phyloP scores from a whole-genome alignment of 2,888 invertebrate genomes.

The Idaea aversata region DNA sequence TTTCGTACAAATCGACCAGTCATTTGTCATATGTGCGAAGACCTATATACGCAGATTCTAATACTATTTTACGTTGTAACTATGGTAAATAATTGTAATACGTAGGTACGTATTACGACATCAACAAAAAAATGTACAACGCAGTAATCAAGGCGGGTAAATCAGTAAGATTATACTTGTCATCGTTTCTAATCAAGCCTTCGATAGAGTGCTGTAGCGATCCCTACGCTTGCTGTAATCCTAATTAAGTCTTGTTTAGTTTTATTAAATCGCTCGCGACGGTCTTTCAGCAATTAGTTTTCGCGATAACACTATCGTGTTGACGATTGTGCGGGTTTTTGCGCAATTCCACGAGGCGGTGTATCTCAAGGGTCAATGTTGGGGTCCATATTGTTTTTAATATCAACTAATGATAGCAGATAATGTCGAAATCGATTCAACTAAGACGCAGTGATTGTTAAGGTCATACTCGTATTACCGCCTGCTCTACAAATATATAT shows the following conservation, averaged over 20 bases:
- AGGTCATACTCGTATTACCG: constrained; percentile 1
- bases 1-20: too few relatives aligned
- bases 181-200: constrained; percentile 17
- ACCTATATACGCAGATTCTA: too few relatives aligned
- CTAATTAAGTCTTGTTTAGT: constrained; percentile 28
- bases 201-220: constrained; percentile 11
- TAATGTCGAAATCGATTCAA: not conserved
- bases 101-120: constrained; percentile 1
- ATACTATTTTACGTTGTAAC: too few relatives aligned
- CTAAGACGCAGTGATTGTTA: not conserved
- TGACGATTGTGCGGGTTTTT: constrained; percentile 28
- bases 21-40: too few relatives aligned
- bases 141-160: not conserved
- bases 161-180: constrained; percentile 4
- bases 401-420: not conserved
- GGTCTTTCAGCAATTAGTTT: constrained; percentile 15
- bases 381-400: constrained; percentile 14
- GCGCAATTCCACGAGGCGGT: constrained; percentile 19
- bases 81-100: not conserved
- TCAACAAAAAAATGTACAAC: not conserved
- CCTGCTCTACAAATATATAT: not conserved
- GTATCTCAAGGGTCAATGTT: constrained; percentile 31
- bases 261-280: constrained; percentile 16
- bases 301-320: constrained; percentile 38
- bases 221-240: constrained; percentile 9